Evolutionary conservation across 2,888 invertebrate genomes (phyloP), one percentile per base, ranked within the genome.

Genomic region (Ophonus ardosiacus): DNA sequence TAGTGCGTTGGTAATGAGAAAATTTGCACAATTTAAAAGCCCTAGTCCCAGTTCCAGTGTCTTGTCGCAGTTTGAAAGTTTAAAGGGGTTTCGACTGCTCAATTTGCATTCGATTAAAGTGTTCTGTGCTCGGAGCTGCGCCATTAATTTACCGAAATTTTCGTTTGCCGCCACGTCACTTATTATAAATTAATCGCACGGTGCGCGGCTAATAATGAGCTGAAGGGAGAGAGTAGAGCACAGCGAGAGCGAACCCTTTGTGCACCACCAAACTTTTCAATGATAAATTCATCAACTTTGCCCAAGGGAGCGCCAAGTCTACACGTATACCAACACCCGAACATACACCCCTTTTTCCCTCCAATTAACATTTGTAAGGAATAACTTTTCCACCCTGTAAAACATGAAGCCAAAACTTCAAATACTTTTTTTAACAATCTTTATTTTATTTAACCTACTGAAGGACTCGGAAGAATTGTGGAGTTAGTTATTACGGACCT

Each of bases 151-250:
- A 78, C 78, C 61, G 63, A 84, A 84, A 78, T 76, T 84, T 84
- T 78, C 78, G 76, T 84, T 84, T 84, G 84, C 84, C 84, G 65
- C 78, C 78, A 76, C 84, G 84, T 78, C 84, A 84, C 61, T 84
- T 84, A 84, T 84, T 84, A 84, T 84, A 84, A 84, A 84, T 84
- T 84, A 84, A 84, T 84, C 84, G 84, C 65, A 84, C 84, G 84
- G 78, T 78, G 63, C 56, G 76, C 84, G 21, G 65, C 84, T 78
- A 84, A 84, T 84, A 84, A 84, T 78, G 84, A 84, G 84, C 57
- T 10, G 24, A 24, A 43, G 43, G 71, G 71, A 71, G 40, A 43
- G 68, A 38, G 38, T 57, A 18, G 56, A n/a, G 57, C n/a, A 13
- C 57, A 18, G 43, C 7, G 79, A n/a, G 31, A 24, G 79, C 7